Conservation (phyloP, 1,140 invertebrate genomes). For the Polypedilum vanderplanki region DNA sequence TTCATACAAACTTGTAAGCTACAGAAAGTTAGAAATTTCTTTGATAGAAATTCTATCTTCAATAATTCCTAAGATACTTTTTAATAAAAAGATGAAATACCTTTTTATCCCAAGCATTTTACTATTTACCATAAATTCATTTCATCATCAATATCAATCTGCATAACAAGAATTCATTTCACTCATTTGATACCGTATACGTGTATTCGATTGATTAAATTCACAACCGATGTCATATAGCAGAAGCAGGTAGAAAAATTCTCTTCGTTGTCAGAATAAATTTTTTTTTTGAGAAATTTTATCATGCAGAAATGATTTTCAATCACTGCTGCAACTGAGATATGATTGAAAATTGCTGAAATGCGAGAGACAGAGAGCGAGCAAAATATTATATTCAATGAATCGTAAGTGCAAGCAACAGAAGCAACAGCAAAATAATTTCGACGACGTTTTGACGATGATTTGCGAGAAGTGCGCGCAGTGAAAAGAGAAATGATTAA, state of each 20-base stretch:
- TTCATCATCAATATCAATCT: no score
- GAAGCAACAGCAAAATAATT: neutral
- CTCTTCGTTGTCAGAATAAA: no score
- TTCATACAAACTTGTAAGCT: no score
- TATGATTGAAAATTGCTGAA: no score
- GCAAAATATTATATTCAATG: neutral
- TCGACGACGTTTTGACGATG: neutral
- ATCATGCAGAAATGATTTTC: conserved; percentile 13
- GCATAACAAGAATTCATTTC: neutral
- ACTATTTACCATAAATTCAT: no score
- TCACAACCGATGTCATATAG: neutral
- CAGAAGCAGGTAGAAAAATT: neutral
- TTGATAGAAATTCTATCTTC: no score
- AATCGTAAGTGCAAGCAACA: conserved; percentile 1
- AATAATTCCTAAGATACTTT: no score
- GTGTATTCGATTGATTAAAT: neutral
- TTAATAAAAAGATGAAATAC: no score
- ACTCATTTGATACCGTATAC: neutral
- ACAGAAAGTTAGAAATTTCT: no score
- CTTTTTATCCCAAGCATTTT: no score
- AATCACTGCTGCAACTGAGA: neutral
- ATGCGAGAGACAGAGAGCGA: no score
- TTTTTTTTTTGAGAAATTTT: no score
- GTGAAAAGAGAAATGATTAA: conserved; percentile 21
- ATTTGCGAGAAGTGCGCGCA: neutral